A percentile compares a stretch with the other conserved stretches of the same genome.
These are phyloP conservation scores for Poecilia latipinna DNA, from an alignment of 2,113 vertebrate species.

Conservation along the genomic window DNA sequence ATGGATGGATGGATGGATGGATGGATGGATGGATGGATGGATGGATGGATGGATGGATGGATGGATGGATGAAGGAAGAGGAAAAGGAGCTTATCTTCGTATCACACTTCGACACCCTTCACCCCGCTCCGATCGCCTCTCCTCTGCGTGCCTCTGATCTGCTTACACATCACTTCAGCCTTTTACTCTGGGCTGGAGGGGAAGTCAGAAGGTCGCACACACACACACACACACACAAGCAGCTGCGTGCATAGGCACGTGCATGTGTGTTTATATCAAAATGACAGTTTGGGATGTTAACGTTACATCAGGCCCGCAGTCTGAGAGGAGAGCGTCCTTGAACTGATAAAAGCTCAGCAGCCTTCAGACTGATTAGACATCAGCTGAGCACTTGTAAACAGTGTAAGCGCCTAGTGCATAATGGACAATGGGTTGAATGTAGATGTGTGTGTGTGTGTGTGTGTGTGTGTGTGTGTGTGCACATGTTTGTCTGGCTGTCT, in stretches of 20 bases:
- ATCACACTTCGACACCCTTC: constrained; percentile 44
- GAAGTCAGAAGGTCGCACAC: constrained; percentile 56
- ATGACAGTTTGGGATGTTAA: constrained; percentile 58
- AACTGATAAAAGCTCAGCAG: constrained; percentile 66
- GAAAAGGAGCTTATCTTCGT: constrained; percentile 26
- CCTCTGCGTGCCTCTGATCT: constrained; percentile 36
- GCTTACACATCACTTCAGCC: constrained; percentile 66
- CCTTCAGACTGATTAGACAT: constrained; percentile 62
- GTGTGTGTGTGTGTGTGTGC: neutral
- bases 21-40: neutral
- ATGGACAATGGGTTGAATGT: constrained; percentile 29
- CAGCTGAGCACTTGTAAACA: constrained; percentile 46
- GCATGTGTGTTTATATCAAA: constrained; percentile 47
- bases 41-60: neutral
- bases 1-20: neutral
- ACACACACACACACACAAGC: neutral
- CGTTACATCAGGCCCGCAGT: constrained; percentile 51
- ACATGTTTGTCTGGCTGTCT: too few species aligned
- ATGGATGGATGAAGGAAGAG: neutral
- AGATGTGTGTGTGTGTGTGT: constrained; percentile 6
- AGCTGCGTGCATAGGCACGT: constrained; percentile 30
- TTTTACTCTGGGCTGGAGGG: constrained; percentile 39
- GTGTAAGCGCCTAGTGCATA: constrained; percentile 55
- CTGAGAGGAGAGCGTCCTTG: constrained; percentile 55
- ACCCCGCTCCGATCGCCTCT: constrained; percentile 19